Conservation (phyloP, 1,140 invertebrate species). For the Pararge aegeria region DNA sequence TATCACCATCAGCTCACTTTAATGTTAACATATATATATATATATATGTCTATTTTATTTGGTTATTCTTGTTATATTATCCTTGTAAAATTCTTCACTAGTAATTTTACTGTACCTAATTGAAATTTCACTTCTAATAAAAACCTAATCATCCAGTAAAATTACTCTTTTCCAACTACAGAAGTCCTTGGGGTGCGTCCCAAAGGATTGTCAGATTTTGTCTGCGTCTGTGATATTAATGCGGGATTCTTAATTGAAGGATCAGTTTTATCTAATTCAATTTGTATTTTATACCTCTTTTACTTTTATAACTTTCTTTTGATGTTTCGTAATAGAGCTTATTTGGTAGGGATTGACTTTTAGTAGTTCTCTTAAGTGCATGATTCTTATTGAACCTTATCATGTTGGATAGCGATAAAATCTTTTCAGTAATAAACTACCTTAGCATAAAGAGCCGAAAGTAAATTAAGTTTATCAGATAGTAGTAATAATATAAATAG, state of each 20-base stretch:
- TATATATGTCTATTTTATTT: too few species aligned
- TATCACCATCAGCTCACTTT: too few species aligned
- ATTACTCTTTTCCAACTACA: background rate
- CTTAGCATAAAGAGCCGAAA: too few species aligned
- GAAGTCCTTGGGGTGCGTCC: background rate
- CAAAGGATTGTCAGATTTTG: background rate
- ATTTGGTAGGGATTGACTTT: background rate
- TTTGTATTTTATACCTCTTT: slow-evolving; percentile 1
- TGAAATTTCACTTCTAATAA: background rate
- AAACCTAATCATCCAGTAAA: background rate
- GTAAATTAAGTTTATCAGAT: too few species aligned
- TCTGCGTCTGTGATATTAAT: background rate
- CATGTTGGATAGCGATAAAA: too few species aligned
- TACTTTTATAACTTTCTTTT: background rate
- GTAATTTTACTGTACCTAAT: background rate
- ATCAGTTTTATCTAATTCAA: slow-evolving; percentile 13
- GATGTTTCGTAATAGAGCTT: background rate
- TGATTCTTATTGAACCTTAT: too few species aligned
- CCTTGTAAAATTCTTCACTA: too few species aligned
- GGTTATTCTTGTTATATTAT: too few species aligned
- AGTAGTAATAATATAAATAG: too few species aligned
- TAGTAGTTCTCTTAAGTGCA: background rate
- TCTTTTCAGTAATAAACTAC: too few species aligned
- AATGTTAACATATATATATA: too few species aligned
- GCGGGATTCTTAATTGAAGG: slow-evolving; percentile 5